Evolutionary conservation across 2,113 vertebrate genomes (phyloP).

Genomic region (Oryzias javanicus): DNA sequence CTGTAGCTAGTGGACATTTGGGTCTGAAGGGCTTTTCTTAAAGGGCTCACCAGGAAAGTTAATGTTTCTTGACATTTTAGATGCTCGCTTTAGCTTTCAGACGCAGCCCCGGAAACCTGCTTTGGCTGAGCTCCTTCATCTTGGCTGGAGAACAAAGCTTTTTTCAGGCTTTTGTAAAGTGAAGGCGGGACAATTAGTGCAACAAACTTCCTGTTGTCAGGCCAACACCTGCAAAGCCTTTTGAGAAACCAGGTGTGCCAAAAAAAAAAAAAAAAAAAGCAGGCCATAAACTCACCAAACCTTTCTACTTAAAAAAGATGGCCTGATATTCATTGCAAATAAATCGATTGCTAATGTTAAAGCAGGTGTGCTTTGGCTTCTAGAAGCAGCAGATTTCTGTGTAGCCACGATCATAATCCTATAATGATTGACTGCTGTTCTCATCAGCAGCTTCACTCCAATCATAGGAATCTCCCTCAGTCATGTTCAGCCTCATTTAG

Average conservation of each 20-base stretch:
- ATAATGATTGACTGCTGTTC: not conserved
- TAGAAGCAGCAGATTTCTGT: not conserved
- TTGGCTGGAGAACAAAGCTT: not conserved
- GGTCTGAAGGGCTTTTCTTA: no score
- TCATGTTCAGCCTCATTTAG: not conserved
- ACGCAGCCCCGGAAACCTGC: not conserved
- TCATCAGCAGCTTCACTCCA: not conserved
- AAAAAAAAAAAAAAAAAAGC: conserved; percentile 21
- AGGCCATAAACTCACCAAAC: conserved; percentile 30
- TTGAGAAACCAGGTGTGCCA: conserved; percentile 34
- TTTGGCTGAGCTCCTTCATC: not conserved
- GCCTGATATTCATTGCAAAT: not conserved
- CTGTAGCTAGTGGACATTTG: no score
- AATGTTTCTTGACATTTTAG: not conserved
- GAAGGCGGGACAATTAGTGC: not conserved
- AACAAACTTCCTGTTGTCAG: conserved; percentile 18
- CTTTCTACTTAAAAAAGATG: not conserved
- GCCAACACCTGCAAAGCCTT: conserved; percentile 39
- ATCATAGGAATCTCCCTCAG: not conserved
- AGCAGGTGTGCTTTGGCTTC: not conserved
- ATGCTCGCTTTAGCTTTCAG: not conserved
- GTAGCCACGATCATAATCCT: not conserved
- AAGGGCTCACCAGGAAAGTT: no score
- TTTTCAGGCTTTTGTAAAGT: conserved; percentile 7
- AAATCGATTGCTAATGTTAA: not conserved